A percentile compares a stretch with the other conserved stretches of the same genome.
These are phyloP conservation scores for Leptinotarsa texana DNA, from an alignment of 1,140 invertebrate genomes.

Conservation along the genomic window DNA sequence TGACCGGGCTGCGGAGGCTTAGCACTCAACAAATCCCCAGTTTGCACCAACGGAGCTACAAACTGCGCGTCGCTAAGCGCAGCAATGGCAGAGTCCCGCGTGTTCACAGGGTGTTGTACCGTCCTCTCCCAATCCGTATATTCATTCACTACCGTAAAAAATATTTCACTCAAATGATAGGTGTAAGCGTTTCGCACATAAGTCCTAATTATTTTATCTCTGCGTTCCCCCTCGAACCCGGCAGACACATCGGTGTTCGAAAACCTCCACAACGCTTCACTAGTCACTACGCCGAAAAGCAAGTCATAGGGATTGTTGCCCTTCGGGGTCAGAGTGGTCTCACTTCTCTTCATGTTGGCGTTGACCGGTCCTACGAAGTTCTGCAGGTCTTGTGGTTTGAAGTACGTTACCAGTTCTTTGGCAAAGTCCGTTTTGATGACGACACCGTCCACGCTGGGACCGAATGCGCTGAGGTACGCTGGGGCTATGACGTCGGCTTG, in stretches of 20 bases:
- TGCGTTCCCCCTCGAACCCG: constrained; percentile 87
- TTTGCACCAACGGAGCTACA: constrained; percentile 82
- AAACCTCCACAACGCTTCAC: constrained; percentile 81
- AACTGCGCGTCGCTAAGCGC: constrained; percentile 92
- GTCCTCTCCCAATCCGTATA: constrained; percentile 97
- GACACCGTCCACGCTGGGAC: constrained; percentile 83
- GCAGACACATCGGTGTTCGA: constrained; percentile 80
- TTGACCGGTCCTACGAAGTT: constrained; percentile 65
- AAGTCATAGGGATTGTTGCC: constrained; percentile 70
- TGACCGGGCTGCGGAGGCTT: constrained; percentile 56
- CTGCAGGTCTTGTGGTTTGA: constrained; percentile 69
- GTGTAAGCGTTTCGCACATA: constrained; percentile 92
- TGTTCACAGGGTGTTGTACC: constrained; percentile 87
- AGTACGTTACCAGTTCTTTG: constrained; percentile 72
- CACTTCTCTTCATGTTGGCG: constrained; percentile 65
- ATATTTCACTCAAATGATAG: constrained; percentile 95
- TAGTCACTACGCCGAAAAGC: constrained; percentile 82
- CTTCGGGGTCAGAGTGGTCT: constrained; percentile 55
- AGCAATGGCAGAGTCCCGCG: constrained; percentile 88
- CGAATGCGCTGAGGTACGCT: constrained; percentile 82
- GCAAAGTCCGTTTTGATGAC: constrained; percentile 81
- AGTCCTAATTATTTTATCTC: constrained; percentile 90
- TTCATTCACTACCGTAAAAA: constrained; percentile 94
- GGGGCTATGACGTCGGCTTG: constrained; percentile 78
- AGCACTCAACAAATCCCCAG: constrained; percentile 75